A percentile compares a stretch with the other conserved stretches of the same genome.
phyloP scores from a whole-genome alignment of 2,888 invertebrate genomes.

The Acleris cristana region DNA sequence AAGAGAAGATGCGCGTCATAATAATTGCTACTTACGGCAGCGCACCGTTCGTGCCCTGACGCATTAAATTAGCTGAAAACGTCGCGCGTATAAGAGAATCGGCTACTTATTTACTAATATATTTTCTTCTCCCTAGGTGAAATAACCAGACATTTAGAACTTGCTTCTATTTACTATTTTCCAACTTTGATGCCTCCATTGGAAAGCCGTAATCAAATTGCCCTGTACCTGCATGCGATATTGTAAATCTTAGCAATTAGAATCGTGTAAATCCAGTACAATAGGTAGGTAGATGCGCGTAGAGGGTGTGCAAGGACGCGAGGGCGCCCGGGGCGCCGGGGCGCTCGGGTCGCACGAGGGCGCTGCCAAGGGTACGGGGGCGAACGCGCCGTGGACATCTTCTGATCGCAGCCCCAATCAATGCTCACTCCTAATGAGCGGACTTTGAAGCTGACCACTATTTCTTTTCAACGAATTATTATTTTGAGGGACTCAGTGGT shows the following conservation, averaged over 20 bases:
- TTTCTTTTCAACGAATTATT: background rate
- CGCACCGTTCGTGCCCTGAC: constrained; percentile 1
- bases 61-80: constrained; percentile 12
- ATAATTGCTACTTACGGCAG: constrained; percentile 3
- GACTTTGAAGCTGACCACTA: background rate
- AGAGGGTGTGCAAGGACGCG: constrained; percentile 70
- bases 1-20: constrained; percentile 3
- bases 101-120: background rate
- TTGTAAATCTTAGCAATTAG: constrained; percentile 28
- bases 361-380: constrained; percentile 68
- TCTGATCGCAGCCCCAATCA: constrained; percentile 14
- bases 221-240: background rate
- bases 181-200: background rate
- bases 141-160: background rate
- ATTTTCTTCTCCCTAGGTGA: too few species aligned
- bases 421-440: constrained; percentile 5
- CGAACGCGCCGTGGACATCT: constrained; percentile 43
- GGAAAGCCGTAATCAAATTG: background rate
- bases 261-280: constrained; percentile 31
- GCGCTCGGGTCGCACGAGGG: constrained; percentile 56
- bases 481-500: background rate
- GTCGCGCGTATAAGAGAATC: background rate
- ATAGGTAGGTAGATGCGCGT: constrained; percentile 39
- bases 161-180: background rate
- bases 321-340: constrained; percentile 63